phyloP scores from a whole-genome alignment of 2,888 invertebrate species.

The Drosophila hawaiiensis region DNA sequence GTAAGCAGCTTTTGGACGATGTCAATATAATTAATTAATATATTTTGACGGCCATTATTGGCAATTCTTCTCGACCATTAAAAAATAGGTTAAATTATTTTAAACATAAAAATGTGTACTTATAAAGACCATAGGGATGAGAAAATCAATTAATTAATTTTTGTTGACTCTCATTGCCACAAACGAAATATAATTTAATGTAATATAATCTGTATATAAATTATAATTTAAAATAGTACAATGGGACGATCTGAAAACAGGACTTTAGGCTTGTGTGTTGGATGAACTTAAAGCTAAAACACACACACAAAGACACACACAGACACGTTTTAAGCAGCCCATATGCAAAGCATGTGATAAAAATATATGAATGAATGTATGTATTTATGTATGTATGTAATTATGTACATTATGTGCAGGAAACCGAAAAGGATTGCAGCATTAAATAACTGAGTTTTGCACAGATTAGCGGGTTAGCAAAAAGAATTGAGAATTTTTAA shows the following conservation, averaged over 20 bases:
- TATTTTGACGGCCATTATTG: too few relatives aligned
- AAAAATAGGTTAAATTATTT: too few relatives aligned
- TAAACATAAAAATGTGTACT: not conserved
- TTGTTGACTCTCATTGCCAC: not conserved
- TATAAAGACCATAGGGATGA: not conserved
- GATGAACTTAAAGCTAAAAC: not conserved
- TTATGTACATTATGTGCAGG: constrained; percentile 6
- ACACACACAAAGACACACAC: constrained; percentile 23
- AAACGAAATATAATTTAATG: too few relatives aligned
- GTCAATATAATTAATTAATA: too few relatives aligned
- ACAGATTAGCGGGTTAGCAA: constrained; percentile 29
- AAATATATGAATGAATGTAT: constrained; percentile 32
- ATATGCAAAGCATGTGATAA: constrained; percentile 80
- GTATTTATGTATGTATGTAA: constrained; percentile 31
- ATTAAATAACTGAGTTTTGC: constrained; percentile 55
- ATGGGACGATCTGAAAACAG: not conserved
- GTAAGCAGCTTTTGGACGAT: too few relatives aligned
- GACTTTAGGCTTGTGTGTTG: not conserved
- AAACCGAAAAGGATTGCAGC: constrained; percentile 39
- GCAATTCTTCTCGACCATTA: too few relatives aligned
- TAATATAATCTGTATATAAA: not conserved
- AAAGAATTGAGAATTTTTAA: not conserved
- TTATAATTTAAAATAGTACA: not conserved
- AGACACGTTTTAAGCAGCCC: constrained; percentile 61
- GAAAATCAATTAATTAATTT: not conserved